Evolutionary conservation across 2,888 invertebrate species (phyloP).

Genomic region (Diaphora mendica): DNA sequence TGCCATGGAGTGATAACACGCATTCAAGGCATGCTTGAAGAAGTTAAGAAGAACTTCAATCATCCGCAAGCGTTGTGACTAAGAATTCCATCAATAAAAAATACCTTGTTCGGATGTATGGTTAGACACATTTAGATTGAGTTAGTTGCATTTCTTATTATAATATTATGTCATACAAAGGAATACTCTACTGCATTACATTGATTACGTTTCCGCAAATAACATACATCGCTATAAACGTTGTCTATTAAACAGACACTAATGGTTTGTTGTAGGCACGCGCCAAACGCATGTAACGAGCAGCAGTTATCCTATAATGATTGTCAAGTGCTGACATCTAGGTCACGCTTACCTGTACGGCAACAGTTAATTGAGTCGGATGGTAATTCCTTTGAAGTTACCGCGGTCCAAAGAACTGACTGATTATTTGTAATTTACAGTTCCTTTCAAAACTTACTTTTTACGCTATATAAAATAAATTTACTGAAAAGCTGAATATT

Average conservation of each 20-base stretch:
- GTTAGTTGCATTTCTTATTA: background rate
- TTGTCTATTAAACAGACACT: background rate
- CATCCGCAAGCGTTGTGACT: background rate
- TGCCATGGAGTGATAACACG: background rate
- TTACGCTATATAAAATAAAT: too few relatives aligned
- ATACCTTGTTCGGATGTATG: background rate
- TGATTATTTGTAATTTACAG: background rate
- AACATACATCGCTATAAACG: background rate
- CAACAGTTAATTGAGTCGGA: conserved; percentile 5
- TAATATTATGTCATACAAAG: background rate
- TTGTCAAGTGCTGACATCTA: conserved; percentile 26
- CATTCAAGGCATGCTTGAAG: background rate
- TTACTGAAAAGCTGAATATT: background rate
- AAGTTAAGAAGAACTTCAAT: background rate
- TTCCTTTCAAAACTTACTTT: too few relatives aligned
- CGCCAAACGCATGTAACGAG: conserved; percentile 22
- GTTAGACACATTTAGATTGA: background rate
- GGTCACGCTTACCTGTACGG: conserved; percentile 42
- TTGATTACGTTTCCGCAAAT: background rate
- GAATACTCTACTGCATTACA: background rate
- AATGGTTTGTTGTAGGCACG: conserved; percentile 24
- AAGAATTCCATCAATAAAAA: background rate
- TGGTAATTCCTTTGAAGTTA: background rate
- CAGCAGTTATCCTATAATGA: conserved; percentile 17
- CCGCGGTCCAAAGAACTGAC: background rate